These are phyloP conservation scores for Metopolophium dirhodum DNA, from an alignment of 1,140 invertebrate genomes.

Conservation along the genomic window DNA sequence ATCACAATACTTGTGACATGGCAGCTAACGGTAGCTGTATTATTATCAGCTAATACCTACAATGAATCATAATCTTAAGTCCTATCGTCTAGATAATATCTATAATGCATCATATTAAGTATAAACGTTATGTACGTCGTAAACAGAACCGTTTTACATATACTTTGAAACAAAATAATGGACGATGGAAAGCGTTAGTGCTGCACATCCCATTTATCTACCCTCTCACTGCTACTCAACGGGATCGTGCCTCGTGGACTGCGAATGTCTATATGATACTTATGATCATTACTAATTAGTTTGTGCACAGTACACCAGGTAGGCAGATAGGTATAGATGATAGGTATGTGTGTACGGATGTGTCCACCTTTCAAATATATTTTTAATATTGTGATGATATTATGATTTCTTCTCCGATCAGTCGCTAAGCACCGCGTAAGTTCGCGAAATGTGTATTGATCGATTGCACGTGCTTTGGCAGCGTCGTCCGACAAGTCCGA, in stretches of 20 bases:
- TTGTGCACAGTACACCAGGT: not conserved
- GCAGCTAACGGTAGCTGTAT: not conserved
- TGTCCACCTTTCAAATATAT: not conserved
- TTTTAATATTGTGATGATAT: not conserved
- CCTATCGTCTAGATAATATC: too few species aligned
- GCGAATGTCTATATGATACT: not conserved
- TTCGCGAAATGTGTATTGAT: not conserved
- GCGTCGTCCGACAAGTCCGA: not conserved
- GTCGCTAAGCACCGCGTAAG: not conserved
- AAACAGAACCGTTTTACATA: not conserved
- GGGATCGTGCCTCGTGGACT: not conserved
- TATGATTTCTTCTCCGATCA: not conserved
- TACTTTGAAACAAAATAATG: constrained; percentile 13
- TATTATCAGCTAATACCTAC: not conserved
- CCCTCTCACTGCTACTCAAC: too few species aligned
- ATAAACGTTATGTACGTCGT: not conserved
- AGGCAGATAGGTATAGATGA: not conserved
- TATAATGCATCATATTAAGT: too few species aligned
- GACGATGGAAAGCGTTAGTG: not conserved
- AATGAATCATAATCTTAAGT: not conserved
- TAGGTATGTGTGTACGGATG: not conserved
- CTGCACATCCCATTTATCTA: not conserved
- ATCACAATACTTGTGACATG: too few species aligned
- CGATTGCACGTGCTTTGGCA: not conserved
- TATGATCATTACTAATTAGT: not conserved